Base-by-base conservation (phyloP, 2,797 vertebrate species). In the Okamejei kenojei region DNA sequence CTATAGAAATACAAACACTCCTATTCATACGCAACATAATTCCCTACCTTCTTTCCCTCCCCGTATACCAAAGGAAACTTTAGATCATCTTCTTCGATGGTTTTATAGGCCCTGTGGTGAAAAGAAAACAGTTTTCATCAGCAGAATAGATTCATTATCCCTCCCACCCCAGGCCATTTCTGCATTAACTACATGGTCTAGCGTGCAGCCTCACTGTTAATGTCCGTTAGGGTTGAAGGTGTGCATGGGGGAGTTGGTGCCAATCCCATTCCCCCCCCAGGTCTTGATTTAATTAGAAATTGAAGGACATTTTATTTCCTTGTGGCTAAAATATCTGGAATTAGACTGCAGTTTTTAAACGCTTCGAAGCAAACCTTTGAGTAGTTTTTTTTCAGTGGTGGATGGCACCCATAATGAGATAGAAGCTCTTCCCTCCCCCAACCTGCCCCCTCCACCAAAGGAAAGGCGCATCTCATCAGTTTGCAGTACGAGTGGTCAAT, bases 41-140 rank as follows among this genome's bases (percentile, higher is more conserved):
- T 29, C 93, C 97, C 95, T 96, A 99, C 99, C 98, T 99, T 99
- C 95, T 99, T 99, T 94, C 98, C 99, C 97, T 99, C 99, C 95
- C 99, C 99, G 10, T 99, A 99, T 96, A 99, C 98, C 94, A 99
- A 96, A 61, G 99, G 99, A 95, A 99, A 99, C 97, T 99, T 99
- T 95, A 99, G 96, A 96, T 99, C 99, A 78, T 99, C 97, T n/a
- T 99, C 98, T 94, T 98, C 98, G 93, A 99, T 97, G 95, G 97
- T 99, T 98, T 99, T 99, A 96, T 99, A 99, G 1, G 99, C 98
- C 99, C 99, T 99, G 97, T 82, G 94, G 94, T 74, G 38, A 92
- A 92, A 15, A 76, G 93, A 95, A 94, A 94, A 91, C 0, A 76
- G 23, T 58, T 92, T 58, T 6, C 71, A 54, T 92, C 35, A 92